Conservation (phyloP, 2,113 vertebrate species). For the Furnarius figulus region DNA sequence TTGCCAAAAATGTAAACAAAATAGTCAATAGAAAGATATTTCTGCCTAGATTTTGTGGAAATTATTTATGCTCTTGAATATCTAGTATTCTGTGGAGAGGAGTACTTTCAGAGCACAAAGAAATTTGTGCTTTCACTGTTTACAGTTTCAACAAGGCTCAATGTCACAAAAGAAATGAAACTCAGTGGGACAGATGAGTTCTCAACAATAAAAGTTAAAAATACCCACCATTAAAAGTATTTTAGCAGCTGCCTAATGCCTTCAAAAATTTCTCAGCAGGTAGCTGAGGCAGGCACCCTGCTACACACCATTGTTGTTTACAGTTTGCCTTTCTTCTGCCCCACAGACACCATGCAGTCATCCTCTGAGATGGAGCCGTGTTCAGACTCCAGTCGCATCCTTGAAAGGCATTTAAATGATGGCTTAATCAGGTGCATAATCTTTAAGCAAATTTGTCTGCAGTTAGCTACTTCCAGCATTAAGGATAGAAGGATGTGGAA, state of each 20-base stretch:
- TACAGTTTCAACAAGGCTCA: background rate
- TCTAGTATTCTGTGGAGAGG: background rate
- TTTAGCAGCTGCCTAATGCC: background rate
- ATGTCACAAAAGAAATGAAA: slow-evolving; percentile 18
- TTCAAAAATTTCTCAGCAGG: background rate
- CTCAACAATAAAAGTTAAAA: slow-evolving; percentile 9
- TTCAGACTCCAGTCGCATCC: background rate
- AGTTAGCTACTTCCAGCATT: background rate
- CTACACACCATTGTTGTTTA: background rate
- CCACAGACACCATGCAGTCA: background rate
- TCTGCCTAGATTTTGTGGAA: background rate
- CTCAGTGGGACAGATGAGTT: background rate
- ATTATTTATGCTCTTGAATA: background rate
- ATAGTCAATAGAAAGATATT: background rate
- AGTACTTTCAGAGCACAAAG: background rate
- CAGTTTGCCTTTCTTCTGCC: background rate
- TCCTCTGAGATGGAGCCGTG: background rate
- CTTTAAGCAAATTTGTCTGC: background rate
- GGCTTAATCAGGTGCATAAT: background rate
- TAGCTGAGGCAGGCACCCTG: background rate
- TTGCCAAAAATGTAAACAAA: background rate
- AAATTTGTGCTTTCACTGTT: slow-evolving; percentile 34
- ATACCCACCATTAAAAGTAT: slow-evolving; percentile 2
- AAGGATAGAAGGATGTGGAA: background rate
- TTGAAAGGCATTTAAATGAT: background rate